Conservation (phyloP, 2,888 invertebrate species). For the Arrhopalites spinosus region DNA sequence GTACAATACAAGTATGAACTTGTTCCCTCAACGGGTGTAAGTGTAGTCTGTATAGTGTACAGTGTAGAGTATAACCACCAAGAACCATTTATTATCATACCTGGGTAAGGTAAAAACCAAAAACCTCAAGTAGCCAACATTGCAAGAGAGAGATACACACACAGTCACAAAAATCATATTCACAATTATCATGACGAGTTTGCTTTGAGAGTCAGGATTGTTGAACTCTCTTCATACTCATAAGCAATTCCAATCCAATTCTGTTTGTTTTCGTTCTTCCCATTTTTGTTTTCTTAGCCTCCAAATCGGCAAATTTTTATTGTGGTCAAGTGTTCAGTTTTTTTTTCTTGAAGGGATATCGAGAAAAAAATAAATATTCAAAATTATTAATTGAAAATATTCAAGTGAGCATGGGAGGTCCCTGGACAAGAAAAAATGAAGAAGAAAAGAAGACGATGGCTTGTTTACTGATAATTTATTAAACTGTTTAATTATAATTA, state of each 20-base stretch:
- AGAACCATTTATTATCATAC: no score
- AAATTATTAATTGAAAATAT: neutral
- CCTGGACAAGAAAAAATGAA: constrained; percentile 9
- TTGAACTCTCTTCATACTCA: constrained; percentile 31
- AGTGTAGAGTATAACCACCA: no score
- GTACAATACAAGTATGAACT: neutral
- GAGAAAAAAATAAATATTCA: neutral
- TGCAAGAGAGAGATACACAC: neutral
- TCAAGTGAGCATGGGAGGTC: neutral
- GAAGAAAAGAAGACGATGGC: constrained; percentile 21
- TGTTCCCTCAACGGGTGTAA: neutral
- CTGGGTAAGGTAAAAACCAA: neutral
- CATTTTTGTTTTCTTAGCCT: neutral
- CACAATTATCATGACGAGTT: constrained; percentile 35
- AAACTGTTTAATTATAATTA: neutral
- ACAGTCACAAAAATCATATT: neutral
- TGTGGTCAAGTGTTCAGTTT: neutral
- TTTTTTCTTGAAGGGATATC: neutral
- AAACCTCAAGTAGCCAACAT: neutral
- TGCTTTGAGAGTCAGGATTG: constrained; percentile 31
- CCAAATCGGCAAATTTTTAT: neutral
- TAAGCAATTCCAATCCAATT: neutral
- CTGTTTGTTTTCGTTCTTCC: neutral
- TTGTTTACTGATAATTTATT: neutral
- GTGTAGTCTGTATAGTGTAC: neutral